These are phyloP conservation scores for Corythornis cristatus DNA, from an alignment of 2,113 vertebrate genomes.

Conservation along the genomic window DNA sequence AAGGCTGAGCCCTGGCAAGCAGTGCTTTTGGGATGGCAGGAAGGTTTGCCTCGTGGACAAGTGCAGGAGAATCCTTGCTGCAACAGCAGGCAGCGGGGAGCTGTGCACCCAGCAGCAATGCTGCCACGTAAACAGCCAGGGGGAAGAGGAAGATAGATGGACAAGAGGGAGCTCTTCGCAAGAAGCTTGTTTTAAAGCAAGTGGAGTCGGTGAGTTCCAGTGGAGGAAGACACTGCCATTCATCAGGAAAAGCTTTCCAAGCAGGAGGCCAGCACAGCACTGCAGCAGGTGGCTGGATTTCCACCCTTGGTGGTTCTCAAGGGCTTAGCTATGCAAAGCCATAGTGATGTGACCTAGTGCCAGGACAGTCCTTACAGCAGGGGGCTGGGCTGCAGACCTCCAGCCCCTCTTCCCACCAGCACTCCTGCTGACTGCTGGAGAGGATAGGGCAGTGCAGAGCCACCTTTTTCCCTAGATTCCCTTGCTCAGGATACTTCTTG, in stretches of 20 bases:
- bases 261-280: neutral
- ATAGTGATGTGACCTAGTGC: neutral
- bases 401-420: too few relatives aligned
- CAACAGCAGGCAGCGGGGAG: neutral
- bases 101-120: neutral
- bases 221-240: neutral
- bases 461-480: neutral
- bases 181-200: neutral
- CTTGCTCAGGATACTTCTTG: neutral
- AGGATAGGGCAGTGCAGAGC: neutral
- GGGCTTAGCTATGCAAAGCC: neutral
- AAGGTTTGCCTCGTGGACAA: neutral
- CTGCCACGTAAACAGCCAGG: neutral
- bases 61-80: neutral
- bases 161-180: neutral
- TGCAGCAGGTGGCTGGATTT: neutral
- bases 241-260: neutral
- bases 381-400: neutral
- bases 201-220: neutral
- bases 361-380: accelerated
- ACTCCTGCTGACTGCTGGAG: neutral
- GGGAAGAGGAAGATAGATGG: neutral
- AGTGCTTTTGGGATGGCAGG: neutral
- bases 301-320: neutral
- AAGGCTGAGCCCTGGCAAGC: neutral